Base-by-base conservation (phyloP, 2,797 vertebrate species). In the Hirundo rustica region DNA sequence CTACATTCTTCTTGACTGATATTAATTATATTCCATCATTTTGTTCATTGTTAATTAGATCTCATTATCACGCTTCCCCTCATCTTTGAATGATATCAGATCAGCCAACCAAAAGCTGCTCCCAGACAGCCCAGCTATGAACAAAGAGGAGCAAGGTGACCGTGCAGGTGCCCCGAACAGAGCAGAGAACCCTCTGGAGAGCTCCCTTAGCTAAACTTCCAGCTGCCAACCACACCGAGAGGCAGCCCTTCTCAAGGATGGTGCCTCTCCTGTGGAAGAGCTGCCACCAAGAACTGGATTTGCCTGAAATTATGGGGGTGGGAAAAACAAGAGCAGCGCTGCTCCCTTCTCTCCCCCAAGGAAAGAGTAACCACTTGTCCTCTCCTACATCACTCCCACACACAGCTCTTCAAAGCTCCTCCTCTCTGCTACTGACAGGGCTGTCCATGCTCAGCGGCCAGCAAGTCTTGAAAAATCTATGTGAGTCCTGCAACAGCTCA, bases 21-120 rank as follows among this genome's bases (percentile, higher is more conserved):
- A 73, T 81, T 93, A 96, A 94, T 96, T 91, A 92, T 47, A 91
- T 67, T 65, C n/a, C 45, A 57, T 65, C 12, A 66, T 85, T 80
- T 79, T 67, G 11, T 93, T 89, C 77, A 74, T 74, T 85, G 67
- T 68, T 92, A 96, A 96, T 34, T 94, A 34, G 44, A 85, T 36
- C 81, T 87, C 75, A 90, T 95, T 84, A 95, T 40, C 23, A 30
- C 7, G 20, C 48, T 87, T 85, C 74, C 34, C 34, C 27, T 85
- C 54, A 26, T 21, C 81, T 73, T 20, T 27, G 44, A 92, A n/a
- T 16, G 23, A 50, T 2, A 8, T 27, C 64, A 88, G 74, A 71
- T 20, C 51, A 87, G 65, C 13, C 70, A 74, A 85, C 25, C 44
- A 48, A 2, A 78, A 79, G 55, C 8, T 87, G 42, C 64, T 67